phyloP scores from a whole-genome alignment of 2,113 vertebrate species.

The Apeltes quadracus region DNA sequence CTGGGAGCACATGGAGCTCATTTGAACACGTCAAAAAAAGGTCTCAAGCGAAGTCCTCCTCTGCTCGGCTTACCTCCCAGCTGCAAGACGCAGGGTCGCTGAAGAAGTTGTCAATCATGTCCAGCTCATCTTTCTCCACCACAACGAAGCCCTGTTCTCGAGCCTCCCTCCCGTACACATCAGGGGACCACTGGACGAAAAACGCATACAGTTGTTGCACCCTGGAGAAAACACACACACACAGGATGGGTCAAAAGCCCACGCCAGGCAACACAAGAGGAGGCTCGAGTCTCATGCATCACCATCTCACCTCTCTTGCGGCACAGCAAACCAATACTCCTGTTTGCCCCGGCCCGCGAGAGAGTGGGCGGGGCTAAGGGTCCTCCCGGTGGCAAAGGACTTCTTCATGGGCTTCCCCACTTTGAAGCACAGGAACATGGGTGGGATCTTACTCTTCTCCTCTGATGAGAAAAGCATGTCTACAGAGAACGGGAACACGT shows the following conservation, averaged over 20 bases:
- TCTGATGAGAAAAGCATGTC: conserved; percentile 95
- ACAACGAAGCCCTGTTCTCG: conserved; percentile 97
- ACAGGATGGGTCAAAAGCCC: neutral
- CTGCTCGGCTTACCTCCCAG: conserved; percentile 89
- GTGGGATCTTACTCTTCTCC: conserved; percentile 95
- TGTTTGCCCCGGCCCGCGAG: conserved; percentile 84
- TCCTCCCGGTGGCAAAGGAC: conserved; percentile 87
- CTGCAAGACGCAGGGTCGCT: conserved; percentile 94
- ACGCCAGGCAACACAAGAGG: neutral
- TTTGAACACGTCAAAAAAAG: neutral
- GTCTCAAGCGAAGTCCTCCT: neutral
- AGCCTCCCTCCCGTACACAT: conserved; percentile 96
- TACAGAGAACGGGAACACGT: conserved; percentile 54
- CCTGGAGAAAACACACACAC: conserved; percentile 74
- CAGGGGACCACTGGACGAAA: conserved; percentile 98
- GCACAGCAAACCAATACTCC: conserved; percentile 99
- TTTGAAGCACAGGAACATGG: conserved; percentile 99
- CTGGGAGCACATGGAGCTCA: conserved; percentile 65
- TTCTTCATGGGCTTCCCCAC: conserved; percentile 98
- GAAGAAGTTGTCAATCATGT: conserved; percentile 99
- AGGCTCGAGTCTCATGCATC: neutral
- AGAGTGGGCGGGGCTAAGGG: conserved; percentile 83
- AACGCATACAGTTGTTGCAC: conserved; percentile 95
- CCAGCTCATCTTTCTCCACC: conserved; percentile 96
- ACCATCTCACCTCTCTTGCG: conserved; percentile 88